Evolutionary conservation across 2,888 invertebrate genomes (phyloP), one percentile per base, ranked within the genome.

Genomic region (Monopis laevigella): DNA sequence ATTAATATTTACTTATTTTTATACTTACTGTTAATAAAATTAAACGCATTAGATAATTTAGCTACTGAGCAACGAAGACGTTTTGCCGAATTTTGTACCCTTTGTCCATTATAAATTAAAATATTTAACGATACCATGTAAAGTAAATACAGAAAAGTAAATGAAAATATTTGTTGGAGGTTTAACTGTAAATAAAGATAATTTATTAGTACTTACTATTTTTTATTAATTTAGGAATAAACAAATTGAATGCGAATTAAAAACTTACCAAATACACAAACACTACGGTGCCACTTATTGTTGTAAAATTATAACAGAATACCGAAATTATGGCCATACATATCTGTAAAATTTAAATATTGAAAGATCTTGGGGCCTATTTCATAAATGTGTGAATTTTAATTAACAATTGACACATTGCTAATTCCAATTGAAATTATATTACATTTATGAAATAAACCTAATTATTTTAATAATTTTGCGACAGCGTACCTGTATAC

Each of bases 261-360:
- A 28, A 30, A 13, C 30, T 5, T 30, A 30, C 30, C 30, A 4
- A 8, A 5, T 13, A 5, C 14, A 3, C 14, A 11, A 12, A 13
- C 12, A 30, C 30, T 12, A 30, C 14, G 14, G 30, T 30, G 3
- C 14, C 30, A 30, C 30, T 30, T 5, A 30, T 11, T 13, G 14
- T 14, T 30, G 30, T 13, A 30, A 30, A 30, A 13, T 30, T 30
- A 14, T 30, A 30, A 11, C 14, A 5, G 10, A 30, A 3, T 13
- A 3, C 30, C 12, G 14, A 14, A 4, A 30, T 11, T 3, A 30
- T 4, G 4, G 30, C 30, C 14, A 30, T 14, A 30, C 13, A 30
- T 13, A 30, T 30, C 30, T 30, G 14, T 14, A 30, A 30, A 13
- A 30, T n/a, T n/a, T n/a, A n/a, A n/a, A n/a, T n/a, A n/a, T n/a